Evolutionary conservation across 2,797 vertebrate genomes (phyloP), one percentile per base, ranked within the genome.

Genomic region (Garrulus glandarius): DNA sequence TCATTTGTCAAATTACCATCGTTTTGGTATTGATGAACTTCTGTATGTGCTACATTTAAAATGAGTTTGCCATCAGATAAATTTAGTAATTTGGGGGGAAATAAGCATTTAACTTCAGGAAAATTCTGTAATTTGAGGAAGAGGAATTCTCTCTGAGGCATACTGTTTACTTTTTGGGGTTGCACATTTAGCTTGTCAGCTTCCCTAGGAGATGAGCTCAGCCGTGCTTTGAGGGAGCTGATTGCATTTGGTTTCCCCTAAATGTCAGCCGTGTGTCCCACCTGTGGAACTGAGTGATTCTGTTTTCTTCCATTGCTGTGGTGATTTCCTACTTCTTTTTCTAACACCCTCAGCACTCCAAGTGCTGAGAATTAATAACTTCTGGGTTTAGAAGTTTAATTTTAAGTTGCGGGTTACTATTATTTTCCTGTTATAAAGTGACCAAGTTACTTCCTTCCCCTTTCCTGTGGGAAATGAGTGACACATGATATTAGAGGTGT

Each of bases 401-500:
- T 43, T 64, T 39, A 70, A 49, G 13, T 61, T 46, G 9, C 47
- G 3, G 1, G 6, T 90, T 65, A 26, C 56, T 75, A 4, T 34
- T 79, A 29, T 32, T 92, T 91, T 85, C 10, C 4, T 76, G 5
- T 30, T 75, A 29, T 36, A 36, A 74, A 60, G 41, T 34, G 44
- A 53, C n/a, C 18, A 34, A 26, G 26, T 49, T 84, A 26, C 9
- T 82, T 70, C 18, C 29, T 14, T 74, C 4, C 6, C 18, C 3
- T 12, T 68, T 86, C 19, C 15, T 34, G 17, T 27, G 39, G 67
- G 39, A 75, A 67, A 57, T 20, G 21, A 75, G 32, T 30, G 34
- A 22, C 3, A 11, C 34, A 18, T 4, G 3, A 11, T 75, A 12
- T 76, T 72, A 86, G 68, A n/a, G 6, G 11, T 2, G 0, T 63